Evolutionary conservation across 2,888 invertebrate species (phyloP), one percentile per base, ranked within the genome.

Genomic region (Carterocephalus palaemon): DNA sequence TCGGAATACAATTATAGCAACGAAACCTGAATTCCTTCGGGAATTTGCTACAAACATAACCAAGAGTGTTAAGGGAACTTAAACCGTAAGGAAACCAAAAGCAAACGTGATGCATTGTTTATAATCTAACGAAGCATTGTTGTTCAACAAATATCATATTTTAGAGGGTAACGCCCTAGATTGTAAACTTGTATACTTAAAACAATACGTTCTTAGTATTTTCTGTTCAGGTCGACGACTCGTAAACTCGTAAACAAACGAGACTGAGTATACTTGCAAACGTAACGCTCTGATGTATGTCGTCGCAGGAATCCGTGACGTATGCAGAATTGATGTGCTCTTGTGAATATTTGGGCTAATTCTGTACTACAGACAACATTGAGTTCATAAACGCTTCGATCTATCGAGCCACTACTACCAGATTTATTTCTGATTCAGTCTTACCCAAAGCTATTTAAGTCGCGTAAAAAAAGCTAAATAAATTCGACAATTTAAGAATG

Each of bases 121-220:
- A 59, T 63, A 73, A 66, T 62, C 60, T 63, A 74, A 74, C 75
- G 67, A 60, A 59, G 67, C 59, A 57, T 69, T 80, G 75, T 77
- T 78, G 70, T 73, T 67, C 69, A 77, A 75, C 70, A 78, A 76
- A 78, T 68, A 68, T 66, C 74, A 70, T 67, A 70, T 73, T 77
- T 79, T 70, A 75, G 74, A 70, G 64, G 76, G 77, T 78, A 84
- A 82, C 75, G 84, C 67, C 74, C 82, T 67, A 79, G 74, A 74
- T 74, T 76, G 79, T 82, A 76, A 79, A 77, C 80, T 70, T 60
- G 64, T 67, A 62, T 62, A 67, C 63, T 68, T 69, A 62, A 59
- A 77, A 81, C 78, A 79, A 80, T 77, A 79, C 72, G 67, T 69
- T 69, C 68, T 70, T 67, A 69, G 75, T 77, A 72, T 75, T 80